Evolutionary conservation across 2,797 vertebrate species (phyloP), one percentile per base, ranked within the genome.

Genomic region (Psittacula derbiana): DNA sequence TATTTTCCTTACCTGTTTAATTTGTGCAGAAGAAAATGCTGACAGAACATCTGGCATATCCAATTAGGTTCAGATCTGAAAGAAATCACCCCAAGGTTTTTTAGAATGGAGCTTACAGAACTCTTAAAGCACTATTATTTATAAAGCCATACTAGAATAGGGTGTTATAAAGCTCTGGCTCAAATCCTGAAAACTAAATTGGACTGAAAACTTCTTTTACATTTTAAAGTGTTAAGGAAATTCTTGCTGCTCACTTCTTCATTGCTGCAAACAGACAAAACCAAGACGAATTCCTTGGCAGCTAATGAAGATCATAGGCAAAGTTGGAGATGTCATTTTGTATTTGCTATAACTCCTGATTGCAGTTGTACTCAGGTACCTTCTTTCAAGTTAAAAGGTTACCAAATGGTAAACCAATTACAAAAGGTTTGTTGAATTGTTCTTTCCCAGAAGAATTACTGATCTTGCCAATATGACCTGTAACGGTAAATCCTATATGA

Each of bases 1-100:
- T 69, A 38, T 95, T 69, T 72, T 75, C 40, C 43, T 71, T 62
- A 62, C 40, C n/a, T 74, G 21, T 57, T 87, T 87, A 85, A 62
- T 60, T 24, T 80, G 12, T 86, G 50, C 31, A 41, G 65, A 24
- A 49, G 44, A 82, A 92, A 95, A 92, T 87, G 33, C 27, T 89
- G 65, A 65, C 47, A 73, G 36, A 86, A 80, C 9, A 50, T 53
- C 38, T 85, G 40, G 36, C 40, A 72, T 55, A 66, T 57, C 25
- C 75, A 78, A 12, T 86, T 87, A 83, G 10, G 4, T 72, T 80
- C 61, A 23, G n/a, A 89, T 88, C 44, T 79, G 36, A 76, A 69
- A 66, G 4, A 79, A 93, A 79, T 86, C 6, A 43, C 33, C 86
- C 24, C 27, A 62, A 73, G 28, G 20, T 88, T 31, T 80, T 93